phyloP scores from a whole-genome alignment of 2,113 vertebrate species.

The Ochotona curzoniae region DNA sequence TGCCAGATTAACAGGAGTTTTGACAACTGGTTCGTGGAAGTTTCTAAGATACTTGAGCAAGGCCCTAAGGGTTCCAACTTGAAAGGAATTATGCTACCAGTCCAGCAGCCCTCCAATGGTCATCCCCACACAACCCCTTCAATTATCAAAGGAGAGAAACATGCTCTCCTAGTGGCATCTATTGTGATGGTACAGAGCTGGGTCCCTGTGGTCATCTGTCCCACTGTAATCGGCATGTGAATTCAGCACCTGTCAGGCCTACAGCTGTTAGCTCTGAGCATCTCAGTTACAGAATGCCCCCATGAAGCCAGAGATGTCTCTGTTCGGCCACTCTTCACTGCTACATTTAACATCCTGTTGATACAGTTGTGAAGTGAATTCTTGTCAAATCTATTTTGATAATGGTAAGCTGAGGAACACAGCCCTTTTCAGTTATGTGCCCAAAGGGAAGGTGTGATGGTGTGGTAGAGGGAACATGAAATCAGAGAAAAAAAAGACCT shows the following conservation, averaged over 20 bases:
- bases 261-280: background rate
- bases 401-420: background rate
- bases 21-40: constrained; percentile 3
- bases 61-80: background rate
- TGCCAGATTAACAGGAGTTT: background rate
- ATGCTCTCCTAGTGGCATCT: background rate
- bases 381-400: constrained; percentile 27
- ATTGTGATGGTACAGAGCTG: background rate
- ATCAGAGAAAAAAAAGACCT: background rate
- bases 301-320: background rate
- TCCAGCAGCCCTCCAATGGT: background rate
- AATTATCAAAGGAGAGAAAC: constrained; percentile 17
- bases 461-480: background rate
- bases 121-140: background rate
- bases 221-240: background rate
- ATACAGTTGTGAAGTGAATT: constrained; percentile 16
- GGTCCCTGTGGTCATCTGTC: background rate
- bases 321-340: background rate
- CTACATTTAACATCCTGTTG: background rate
- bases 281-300: background rate
- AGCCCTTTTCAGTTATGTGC: background rate
- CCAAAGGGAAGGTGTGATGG: background rate
- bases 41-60: background rate
- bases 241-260: background rate
- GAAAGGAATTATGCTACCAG: background rate